phyloP scores from a whole-genome alignment of 1,140 invertebrate species.

The Drosophila busckii region DNA sequence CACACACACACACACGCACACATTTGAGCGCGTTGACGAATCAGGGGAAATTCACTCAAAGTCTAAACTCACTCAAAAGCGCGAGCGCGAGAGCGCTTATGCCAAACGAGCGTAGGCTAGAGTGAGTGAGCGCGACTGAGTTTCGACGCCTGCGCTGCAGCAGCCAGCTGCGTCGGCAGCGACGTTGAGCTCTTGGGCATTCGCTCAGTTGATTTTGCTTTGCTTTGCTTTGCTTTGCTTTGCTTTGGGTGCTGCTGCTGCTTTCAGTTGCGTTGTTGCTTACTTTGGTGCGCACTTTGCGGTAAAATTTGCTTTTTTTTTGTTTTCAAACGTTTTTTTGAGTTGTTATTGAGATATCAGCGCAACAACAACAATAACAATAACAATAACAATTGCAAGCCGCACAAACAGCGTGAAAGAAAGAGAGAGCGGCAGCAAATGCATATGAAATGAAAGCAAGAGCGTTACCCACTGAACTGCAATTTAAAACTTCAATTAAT shows the following conservation, averaged over 20 bases:
- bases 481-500: conserved; percentile 15
- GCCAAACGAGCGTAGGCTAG: too few relatives aligned
- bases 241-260: too few relatives aligned
- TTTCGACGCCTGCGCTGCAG: conserved; percentile 43
- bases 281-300: conserved; percentile 18
- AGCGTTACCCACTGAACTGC: neutral
- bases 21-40: conserved; percentile 55
- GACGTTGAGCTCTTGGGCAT: too few relatives aligned
- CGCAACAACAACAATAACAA: too few relatives aligned
- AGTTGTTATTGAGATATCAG: conserved; percentile 8
- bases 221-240: too few relatives aligned
- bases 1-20: conserved; percentile 5
- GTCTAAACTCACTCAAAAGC: conserved; percentile 40
- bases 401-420: too few relatives aligned
- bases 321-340: conserved; percentile 3
- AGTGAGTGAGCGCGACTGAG: conserved; percentile 7
- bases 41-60: conserved; percentile 57
- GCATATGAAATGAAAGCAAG: neutral
- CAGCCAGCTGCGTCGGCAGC: conserved; percentile 15
- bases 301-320: conserved; percentile 9
- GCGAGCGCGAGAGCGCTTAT: conserved; percentile 1
- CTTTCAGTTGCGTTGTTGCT: conserved; percentile 3
- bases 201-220: too few relatives aligned
- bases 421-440: neutral
- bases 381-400: too few relatives aligned